phyloP scores from a whole-genome alignment of 2,888 invertebrate genomes.

The Cheilosia soror region DNA sequence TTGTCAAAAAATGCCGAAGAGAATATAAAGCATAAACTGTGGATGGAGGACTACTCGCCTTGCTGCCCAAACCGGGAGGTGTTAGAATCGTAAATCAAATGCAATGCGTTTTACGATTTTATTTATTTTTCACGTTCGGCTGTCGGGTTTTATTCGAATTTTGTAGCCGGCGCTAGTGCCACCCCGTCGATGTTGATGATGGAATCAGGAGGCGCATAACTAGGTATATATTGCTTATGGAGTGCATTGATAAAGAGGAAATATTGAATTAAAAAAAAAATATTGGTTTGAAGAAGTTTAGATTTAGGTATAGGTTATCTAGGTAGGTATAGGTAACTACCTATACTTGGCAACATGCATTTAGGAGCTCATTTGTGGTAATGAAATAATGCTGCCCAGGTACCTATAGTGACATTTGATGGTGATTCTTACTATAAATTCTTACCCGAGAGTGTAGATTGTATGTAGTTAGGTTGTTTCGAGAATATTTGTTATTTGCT shows the following conservation, averaged over 20 bases:
- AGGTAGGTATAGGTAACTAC: too few relatives aligned
- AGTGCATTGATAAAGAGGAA: conserved; percentile 37
- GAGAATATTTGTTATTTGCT: too few relatives aligned
- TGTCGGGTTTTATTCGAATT: conserved; percentile 70
- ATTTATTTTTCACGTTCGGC: conserved; percentile 69
- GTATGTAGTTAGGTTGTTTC: too few relatives aligned
- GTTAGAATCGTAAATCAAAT: conserved; percentile 74
- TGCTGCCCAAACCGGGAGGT: conserved; percentile 47
- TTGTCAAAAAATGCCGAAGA: conserved; percentile 64
- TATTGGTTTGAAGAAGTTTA: too few relatives aligned
- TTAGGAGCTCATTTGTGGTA: too few relatives aligned
- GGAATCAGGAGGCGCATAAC: conserved; percentile 41
- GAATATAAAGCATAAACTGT: conserved; percentile 56
- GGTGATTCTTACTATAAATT: too few relatives aligned
- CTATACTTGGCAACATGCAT: too few relatives aligned
- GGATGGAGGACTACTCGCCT: conserved; percentile 45
- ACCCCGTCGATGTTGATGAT: conserved; percentile 64
- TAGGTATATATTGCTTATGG: not conserved
- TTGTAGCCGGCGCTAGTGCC: conserved; percentile 70
- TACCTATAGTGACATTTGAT: too few relatives aligned
- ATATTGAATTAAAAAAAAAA: conserved; percentile 7
- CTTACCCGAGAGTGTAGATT: too few relatives aligned
- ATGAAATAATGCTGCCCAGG: too few relatives aligned
- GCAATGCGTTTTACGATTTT: conserved; percentile 72
- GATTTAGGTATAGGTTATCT: too few relatives aligned